These are phyloP conservation scores for Naso thynnoides DNA, from an alignment of 2,797 vertebrate species.

Conservation along the genomic window DNA sequence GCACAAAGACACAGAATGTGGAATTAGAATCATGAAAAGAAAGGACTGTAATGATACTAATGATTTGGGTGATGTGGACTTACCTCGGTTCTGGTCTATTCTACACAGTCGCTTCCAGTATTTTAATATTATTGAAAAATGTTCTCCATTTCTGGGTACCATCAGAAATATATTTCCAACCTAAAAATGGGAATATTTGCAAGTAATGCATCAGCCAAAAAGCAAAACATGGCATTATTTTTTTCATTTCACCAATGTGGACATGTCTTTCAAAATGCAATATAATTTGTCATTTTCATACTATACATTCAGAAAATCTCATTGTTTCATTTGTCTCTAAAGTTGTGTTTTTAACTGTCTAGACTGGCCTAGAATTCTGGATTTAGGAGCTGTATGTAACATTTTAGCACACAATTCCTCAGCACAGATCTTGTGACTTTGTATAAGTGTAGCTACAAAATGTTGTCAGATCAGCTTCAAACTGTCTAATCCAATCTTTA, in stretches of 20 bases:
- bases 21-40: constrained; percentile 65
- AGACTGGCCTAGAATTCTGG: neutral
- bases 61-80: constrained; percentile 54
- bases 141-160: neutral
- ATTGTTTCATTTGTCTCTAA: neutral
- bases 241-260: no score
- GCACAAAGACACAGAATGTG: constrained; percentile 61
- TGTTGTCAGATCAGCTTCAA: no score
- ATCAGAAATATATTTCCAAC: neutral
- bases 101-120: neutral
- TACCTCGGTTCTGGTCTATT: constrained; percentile 17
- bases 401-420: no score
- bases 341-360: neutral
- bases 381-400: no score
- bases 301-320: neutral
- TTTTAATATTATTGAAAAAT: no score
- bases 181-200: neutral
- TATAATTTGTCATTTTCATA: no score
- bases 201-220: neutral
- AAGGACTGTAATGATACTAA: constrained; percentile 62
- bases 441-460: no score
- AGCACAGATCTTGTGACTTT: no score
- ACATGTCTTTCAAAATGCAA: neutral
- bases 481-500: no score
- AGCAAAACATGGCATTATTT: neutral